Evolutionary conservation across 2,797 vertebrate genomes (phyloP), one percentile per base, ranked within the genome.

Genomic region (Sebastes matsubarae): DNA sequence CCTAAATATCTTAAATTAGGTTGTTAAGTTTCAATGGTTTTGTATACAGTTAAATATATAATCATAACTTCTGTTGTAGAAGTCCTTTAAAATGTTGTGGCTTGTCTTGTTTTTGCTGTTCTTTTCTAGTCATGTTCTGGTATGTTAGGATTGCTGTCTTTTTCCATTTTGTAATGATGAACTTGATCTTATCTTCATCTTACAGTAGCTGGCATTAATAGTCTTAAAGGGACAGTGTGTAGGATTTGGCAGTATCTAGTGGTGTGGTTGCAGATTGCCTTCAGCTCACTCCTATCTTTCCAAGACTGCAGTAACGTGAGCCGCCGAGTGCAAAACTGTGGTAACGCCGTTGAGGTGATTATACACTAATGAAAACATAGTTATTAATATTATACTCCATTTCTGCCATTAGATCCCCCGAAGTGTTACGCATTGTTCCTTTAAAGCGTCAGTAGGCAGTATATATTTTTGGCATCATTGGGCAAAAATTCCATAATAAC

Each of bases 361-460:
- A 42, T 42, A 42, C 14, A 42, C 38, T 42, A 42, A 16, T 42
- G 38, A 42, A 42, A 42, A 42, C 14, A 42, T 42, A 14, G 13
- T 42, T 42, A 14, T 42, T 16, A 0, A 42, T 42, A 42, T 42
- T 42, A 42, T 42, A 42, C 13, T 42, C 38, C 13, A 16, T 38
- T 38, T 42, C 38, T 42, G 38, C 14, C 13, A 42, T 14, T 42
- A 42, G 0, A 42, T 42, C 38, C 14, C 14, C 13, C 6, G 38
- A 42, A 16, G 13, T 42, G 13, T 42, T 42, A 16, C 38, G 0
- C 38, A 42, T 0, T 42, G 38, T 42, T 42, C 38, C 14, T 42
- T 38, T 38, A 38, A 38, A 38, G 34, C 0, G 0, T 4, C 36
- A 0, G 0, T 36, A 36, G 34, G 34, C 34, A 36, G 34, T 36